Conservation (phyloP, 2,797 vertebrate species). For the Ispidina picta region DNA sequence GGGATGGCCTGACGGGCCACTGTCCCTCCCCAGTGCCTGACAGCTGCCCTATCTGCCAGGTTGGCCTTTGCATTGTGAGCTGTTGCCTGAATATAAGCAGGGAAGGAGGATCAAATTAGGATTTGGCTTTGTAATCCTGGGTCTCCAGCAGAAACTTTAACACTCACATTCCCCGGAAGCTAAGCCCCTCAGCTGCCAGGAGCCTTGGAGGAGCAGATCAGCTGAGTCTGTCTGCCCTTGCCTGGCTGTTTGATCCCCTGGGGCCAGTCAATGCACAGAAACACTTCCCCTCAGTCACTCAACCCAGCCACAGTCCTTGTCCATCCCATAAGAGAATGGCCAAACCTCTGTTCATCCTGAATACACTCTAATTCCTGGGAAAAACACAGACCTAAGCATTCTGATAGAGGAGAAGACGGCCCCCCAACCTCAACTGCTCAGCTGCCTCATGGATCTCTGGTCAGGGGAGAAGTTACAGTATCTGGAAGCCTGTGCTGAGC, state of each 20-base stretch:
- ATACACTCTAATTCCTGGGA: not conserved
- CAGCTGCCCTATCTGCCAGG: not conserved
- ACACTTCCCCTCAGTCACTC: not conserved
- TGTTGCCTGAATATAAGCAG: not conserved
- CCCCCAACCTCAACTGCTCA: not conserved
- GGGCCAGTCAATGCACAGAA: not conserved
- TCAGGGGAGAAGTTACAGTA: not conserved
- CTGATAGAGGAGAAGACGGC: not conserved
- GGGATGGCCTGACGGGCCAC: not conserved
- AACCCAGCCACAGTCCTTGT: not conserved
- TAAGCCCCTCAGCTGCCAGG: not conserved
- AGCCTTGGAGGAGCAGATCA: not conserved
- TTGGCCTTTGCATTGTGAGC: not conserved
- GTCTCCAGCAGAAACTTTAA: not conserved
- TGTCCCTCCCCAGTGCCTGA: not conserved
- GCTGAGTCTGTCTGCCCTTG: not conserved
- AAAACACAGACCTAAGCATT: not conserved
- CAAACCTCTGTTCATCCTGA: not conserved
- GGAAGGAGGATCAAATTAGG: not conserved
- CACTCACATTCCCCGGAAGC: not conserved
- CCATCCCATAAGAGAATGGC: not conserved
- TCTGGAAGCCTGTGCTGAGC: not conserved
- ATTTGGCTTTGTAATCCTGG: not conserved
- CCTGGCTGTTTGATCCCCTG: not conserved
- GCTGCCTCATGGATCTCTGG: not conserved